Percentiles rank a stretch among this genome's conserved stretches.
These are phyloP conservation scores for Caenorhabditis briggsae DNA, from an alignment of 1,140 invertebrate genomes.

Conservation along the genomic window DNA sequence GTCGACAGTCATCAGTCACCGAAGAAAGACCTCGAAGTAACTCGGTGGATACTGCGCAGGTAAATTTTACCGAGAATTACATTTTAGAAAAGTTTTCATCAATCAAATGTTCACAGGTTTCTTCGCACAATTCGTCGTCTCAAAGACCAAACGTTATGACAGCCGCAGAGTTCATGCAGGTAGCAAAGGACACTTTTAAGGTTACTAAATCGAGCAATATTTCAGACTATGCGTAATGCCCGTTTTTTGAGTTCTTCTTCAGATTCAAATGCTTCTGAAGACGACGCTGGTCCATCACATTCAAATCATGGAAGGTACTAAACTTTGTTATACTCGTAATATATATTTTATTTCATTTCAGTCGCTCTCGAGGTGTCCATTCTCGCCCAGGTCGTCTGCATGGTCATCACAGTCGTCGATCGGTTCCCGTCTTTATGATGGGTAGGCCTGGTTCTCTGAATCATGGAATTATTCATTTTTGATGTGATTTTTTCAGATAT, in stretches of 20 bases:
- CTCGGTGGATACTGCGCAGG: slow-evolving; percentile 49
- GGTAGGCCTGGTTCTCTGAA: slow-evolving; percentile 47
- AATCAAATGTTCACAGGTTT: not conserved
- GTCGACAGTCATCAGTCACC: slow-evolving; percentile 56
- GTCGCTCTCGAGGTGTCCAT: slow-evolving; percentile 28
- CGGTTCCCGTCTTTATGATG: slow-evolving; percentile 63
- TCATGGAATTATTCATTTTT: not conserved
- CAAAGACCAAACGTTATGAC: slow-evolving; percentile 43
- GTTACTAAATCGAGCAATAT: not conserved
- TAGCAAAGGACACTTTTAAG: not conserved
- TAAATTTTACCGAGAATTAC: not conserved
- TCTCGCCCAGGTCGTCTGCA: slow-evolving; percentile 11
- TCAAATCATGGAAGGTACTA: not conserved
- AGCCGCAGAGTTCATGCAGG: slow-evolving; percentile 54
- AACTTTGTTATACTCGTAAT: not conserved
- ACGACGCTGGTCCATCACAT: slow-evolving; percentile 30
- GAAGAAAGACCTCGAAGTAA: slow-evolving; percentile 57
- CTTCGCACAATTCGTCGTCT: slow-evolving; percentile 11
- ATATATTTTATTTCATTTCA: not conserved
- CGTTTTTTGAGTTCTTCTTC: slow-evolving; percentile 50
- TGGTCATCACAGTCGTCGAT: slow-evolving; percentile 54
- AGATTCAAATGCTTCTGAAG: slow-evolving; percentile 38
- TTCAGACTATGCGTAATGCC: slow-evolving; percentile 37
- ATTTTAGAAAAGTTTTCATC: too few species aligned
- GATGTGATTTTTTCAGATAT: slow-evolving; percentile 83